Conservation (phyloP, 2,113 vertebrate species). For the Macrotis lagotis region DNA sequence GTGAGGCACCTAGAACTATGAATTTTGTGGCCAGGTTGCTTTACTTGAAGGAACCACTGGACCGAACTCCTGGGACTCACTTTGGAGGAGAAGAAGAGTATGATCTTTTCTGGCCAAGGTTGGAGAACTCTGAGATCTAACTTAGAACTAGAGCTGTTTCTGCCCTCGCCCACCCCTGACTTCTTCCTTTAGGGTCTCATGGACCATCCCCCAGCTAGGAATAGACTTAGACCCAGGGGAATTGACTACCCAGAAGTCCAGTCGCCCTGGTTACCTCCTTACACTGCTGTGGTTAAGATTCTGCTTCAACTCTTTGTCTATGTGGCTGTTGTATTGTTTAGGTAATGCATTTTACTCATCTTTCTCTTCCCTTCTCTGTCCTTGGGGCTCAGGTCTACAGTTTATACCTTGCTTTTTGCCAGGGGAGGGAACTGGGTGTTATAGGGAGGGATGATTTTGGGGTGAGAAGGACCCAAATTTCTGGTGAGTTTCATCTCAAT, state of each 20-base stretch:
- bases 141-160: slow-evolving; percentile 78
- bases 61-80: slow-evolving; percentile 79
- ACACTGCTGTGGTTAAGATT: slow-evolving; percentile 75
- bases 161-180: slow-evolving; percentile 36
- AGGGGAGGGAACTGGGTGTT: background rate
- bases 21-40: slow-evolving; percentile 93
- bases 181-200: slow-evolving; percentile 60
- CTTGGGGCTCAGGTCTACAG: background rate
- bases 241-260: slow-evolving; percentile 66
- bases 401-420: background rate
- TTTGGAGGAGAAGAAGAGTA: slow-evolving; percentile 86
- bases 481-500: background rate
- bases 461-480: background rate
- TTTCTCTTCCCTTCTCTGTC: slow-evolving; percentile 29
- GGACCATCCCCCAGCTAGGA: slow-evolving; percentile 56
- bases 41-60: slow-evolving; percentile 87
- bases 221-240: slow-evolving; percentile 47
- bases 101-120: slow-evolving; percentile 97
- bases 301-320: slow-evolving; percentile 82
- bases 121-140: slow-evolving; percentile 84
- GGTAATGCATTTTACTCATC: slow-evolving; percentile 74
- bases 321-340: slow-evolving; percentile 80
- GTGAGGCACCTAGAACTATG: slow-evolving; percentile 82
- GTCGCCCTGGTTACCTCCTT: slow-evolving; percentile 77
- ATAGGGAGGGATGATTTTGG: background rate